Percentiles rank a stretch among this genome's conserved stretches.
Conservation (phyloP, 2,113 vertebrate species). For the Phyllostomus discolor region DNA sequence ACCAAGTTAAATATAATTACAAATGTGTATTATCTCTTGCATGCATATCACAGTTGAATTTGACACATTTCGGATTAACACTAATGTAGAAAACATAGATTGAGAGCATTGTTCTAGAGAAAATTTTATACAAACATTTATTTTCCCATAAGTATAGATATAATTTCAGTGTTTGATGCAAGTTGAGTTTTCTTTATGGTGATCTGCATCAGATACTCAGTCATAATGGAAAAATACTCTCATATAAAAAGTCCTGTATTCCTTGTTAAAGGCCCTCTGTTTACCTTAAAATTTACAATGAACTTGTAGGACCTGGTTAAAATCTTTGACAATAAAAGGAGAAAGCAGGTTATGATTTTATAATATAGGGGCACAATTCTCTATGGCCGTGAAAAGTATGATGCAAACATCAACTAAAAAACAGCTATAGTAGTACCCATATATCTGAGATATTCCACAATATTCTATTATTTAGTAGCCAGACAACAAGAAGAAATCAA, state of each 20-base stretch:
- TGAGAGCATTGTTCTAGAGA: not conserved
- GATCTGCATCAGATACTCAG: not conserved
- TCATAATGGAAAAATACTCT: not conserved
- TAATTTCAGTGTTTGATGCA: not conserved
- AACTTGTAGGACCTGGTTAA: not conserved
- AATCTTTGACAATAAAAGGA: not conserved
- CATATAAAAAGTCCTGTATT: not conserved
- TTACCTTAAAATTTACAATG: constrained; percentile 7
- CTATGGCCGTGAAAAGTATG: constrained; percentile 11
- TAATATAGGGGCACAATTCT: not conserved
- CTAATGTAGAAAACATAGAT: not conserved
- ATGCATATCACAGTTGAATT: not conserved
- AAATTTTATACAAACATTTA: not conserved
- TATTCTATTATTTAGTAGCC: not conserved
- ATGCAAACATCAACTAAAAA: not conserved
- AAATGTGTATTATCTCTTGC: not conserved
- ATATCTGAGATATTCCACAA: not conserved
- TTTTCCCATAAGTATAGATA: not conserved
- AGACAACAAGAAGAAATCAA: not conserved
- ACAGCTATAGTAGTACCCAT: not conserved
- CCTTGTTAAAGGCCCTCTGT: not conserved
- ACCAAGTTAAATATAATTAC: not conserved
- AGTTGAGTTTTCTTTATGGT: not conserved
- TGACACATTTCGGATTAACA: not conserved
- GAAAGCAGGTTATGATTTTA: not conserved